Evolutionary conservation across 2,797 vertebrate genomes (phyloP), one percentile per base, ranked within the genome.

Genomic region (Triplophysa yarkandensis): DNA sequence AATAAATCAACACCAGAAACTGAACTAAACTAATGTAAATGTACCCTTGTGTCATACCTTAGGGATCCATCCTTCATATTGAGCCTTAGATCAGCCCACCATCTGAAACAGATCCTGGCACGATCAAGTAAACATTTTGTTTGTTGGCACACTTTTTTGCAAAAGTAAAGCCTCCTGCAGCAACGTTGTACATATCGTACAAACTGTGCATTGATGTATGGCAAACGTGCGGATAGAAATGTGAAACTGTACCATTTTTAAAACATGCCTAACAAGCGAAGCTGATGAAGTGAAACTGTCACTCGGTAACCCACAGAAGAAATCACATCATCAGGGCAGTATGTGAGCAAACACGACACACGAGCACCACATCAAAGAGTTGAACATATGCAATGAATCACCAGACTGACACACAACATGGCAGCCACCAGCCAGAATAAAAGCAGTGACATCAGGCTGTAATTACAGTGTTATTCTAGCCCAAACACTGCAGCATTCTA

Each of bases 271-370:
- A 68, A 57, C 27, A 32, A 43, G 46, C n/a, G n/a, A 64, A n/a
- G 21, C 21, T 63, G 67, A 77, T 52, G 27, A 58, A 69, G 69
- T 65, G 10, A 28, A 72, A 52, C 21, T 50, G 41, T 62, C 62
- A 74, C 63, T 58, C 41, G 30, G 5, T 46, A 69, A 63, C 75
- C 50, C 71, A 80, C 77, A 69, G 62, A 75, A 77, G 63, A 72
- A 63, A 78, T 44, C 64, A 76, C 52, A 55, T 71, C 63, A 74
- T 72, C 63, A 62, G 30, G 58, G 57, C 52, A 72, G 68, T 61
- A 60, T 77, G 32, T 78, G 71, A 69, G 71, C 78, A 78, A 82
- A 82, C 81, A 82, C 36, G 23, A 57, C 63, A 62, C 68, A 68
- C 23, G 25, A 23, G 30, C 46, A 77, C 71, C 75, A 82, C 81